Evolutionary conservation across 2,797 vertebrate genomes (phyloP), one percentile per base, ranked within the genome.

Genomic region (Artibeus jamaicensis): DNA sequence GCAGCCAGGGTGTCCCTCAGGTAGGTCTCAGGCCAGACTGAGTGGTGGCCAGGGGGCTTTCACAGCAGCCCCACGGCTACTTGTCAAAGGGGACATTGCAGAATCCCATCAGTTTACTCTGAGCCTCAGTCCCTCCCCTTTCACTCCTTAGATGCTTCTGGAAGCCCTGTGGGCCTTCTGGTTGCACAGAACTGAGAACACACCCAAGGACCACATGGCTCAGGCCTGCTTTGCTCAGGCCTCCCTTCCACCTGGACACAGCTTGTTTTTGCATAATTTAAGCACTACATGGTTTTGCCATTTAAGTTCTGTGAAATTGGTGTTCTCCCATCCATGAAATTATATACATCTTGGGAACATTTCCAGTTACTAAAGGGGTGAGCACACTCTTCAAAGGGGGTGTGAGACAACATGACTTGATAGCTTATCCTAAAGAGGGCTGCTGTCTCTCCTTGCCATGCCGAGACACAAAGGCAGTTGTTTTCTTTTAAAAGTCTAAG

Each of bases 231-330:
- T 1, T 9, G 67, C 55, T 29, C 14, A 39, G 29, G 32, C 85
- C 57, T 74, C 68, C 48, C 59, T 81, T 3, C 59, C 6, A 6
- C 79, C 59, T 8, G 2, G 32, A 83, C 2, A 1, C 32, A 57
- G 55, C 93, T 96, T 95, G 86, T 96, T 96, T 97, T 97, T 97
- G 97, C 92, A 97, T 96, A 96, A 97, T 95, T 97, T 96, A 97
- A 96, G 86, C 89, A 65, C 73, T 93, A 85, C 95, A 44, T 86
- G 91, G 91, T 85, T 78, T 86, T 93, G 92, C 89, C 62, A 3
- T 96, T 97, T 96, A 97, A 97, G 94, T 96, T 97, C 93, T 96
- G 95, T 97, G 97, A 97, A 98, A 97, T 96, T 92, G 96, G 95
- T 95, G 96, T 96, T 93, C 97, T 96, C 18, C 96, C 97, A 97